These are phyloP conservation scores for Ostrea denselamellosa DNA, from an alignment of 1,140 invertebrate genomes.

Conservation along the genomic window DNA sequence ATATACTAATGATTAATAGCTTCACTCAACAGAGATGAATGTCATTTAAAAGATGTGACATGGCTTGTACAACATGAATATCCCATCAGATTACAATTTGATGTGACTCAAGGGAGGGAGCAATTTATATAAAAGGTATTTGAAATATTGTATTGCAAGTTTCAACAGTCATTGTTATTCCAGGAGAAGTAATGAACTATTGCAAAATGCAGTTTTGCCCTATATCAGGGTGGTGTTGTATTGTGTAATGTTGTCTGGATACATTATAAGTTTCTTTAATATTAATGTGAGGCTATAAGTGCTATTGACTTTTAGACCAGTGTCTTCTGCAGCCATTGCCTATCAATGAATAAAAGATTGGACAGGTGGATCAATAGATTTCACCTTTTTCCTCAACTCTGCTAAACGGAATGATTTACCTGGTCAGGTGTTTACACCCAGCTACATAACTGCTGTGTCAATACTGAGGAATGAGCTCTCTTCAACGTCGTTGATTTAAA, in stretches of 20 bases:
- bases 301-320: slow-evolving; percentile 18
- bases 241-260: slow-evolving; percentile 11
- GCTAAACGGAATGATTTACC: slow-evolving; percentile 4
- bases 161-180: neutral
- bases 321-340: neutral
- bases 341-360: slow-evolving; percentile 37
- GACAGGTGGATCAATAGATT: slow-evolving; percentile 32
- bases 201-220: neutral
- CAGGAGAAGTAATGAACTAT: neutral
- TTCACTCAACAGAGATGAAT: neutral
- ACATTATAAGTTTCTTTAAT: slow-evolving; percentile 10
- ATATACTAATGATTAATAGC: neutral
- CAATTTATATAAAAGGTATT: neutral
- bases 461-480: slow-evolving; percentile 13
- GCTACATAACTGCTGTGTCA: neutral
- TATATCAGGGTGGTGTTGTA: neutral
- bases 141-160: neutral
- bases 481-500: neutral
- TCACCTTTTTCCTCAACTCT: neutral
- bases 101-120: neutral
- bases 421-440: slow-evolving; percentile 26
- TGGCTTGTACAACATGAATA: neutral
- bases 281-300: slow-evolving; percentile 1
- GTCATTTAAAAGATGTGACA: neutral
- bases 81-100: neutral